A percentile compares a stretch with the other conserved stretches of the same genome.
Conservation (phyloP, 2,797 vertebrate genomes). For the Poliocrania exsul region DNA sequence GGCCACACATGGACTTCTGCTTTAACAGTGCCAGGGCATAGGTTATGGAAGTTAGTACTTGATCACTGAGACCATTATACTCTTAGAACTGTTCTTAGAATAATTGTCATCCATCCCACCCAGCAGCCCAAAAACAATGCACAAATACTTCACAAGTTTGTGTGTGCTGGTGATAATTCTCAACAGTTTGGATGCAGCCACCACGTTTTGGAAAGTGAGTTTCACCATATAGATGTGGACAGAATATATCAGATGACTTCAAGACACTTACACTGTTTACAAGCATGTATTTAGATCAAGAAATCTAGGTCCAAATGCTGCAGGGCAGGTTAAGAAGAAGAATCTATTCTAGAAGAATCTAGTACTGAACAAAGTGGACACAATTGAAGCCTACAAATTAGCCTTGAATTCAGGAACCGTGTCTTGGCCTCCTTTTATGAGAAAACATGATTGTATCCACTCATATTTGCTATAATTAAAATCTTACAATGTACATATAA, state of each 20-base stretch:
- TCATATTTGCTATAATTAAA: neutral
- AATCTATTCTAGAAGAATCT: neutral
- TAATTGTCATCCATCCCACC: neutral
- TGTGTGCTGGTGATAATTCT: neutral
- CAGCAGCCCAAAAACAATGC: neutral
- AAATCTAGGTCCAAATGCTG: neutral
- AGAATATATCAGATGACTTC: neutral
- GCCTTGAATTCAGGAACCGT: neutral
- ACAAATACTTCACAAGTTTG: neutral
- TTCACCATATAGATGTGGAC: neutral
- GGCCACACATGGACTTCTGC: neutral
- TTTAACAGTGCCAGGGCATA: neutral
- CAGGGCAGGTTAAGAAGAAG: neutral
- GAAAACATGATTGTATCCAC: neutral
- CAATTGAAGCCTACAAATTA: neutral
- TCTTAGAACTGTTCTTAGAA: neutral
- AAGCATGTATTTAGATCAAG: neutral
- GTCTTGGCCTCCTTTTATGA: neutral
- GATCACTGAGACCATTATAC: neutral
- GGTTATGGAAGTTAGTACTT: neutral
- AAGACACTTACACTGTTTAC: neutral
- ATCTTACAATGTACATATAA: rapidly evolving
- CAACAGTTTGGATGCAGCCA: neutral
- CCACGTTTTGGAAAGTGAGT: neutral
- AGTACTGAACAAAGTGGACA: neutral